Conservation (phyloP, 2,888 invertebrate genomes). For the Vanessa cardui region DNA sequence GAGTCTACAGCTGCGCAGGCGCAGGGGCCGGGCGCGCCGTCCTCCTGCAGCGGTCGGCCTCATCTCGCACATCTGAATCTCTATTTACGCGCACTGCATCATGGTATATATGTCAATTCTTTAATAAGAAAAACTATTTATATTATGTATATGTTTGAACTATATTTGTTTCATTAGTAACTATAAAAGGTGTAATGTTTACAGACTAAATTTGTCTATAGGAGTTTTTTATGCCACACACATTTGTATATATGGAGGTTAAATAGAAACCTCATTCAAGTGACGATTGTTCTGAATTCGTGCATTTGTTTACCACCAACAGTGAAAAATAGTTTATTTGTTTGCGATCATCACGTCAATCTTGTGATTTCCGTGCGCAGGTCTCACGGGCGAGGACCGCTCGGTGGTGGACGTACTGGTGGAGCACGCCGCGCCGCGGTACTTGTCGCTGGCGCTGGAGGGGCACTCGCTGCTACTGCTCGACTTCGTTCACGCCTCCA, state of each 20-base stretch:
- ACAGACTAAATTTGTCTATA: no score
- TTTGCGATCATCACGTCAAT: no score
- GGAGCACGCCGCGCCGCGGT: conserved; percentile 92
- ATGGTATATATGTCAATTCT: conserved; percentile 70
- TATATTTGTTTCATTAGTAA: no score
- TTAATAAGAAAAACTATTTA: no score
- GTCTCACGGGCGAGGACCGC: conserved; percentile 86
- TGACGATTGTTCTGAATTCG: no score
- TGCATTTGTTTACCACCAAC: no score
- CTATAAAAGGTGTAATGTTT: no score
- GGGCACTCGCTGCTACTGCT: conserved; percentile 93
- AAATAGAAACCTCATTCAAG: no score
- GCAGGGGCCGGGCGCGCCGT: conserved; percentile 85
- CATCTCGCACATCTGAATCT: conserved; percentile 89
- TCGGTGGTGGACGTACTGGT: conserved; percentile 91
- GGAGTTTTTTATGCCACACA: no score
- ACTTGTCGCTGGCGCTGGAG: conserved; percentile 93
- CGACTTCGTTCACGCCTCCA: conserved; percentile 95
- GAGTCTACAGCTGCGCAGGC: conserved; percentile 92
- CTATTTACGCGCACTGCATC: conserved; percentile 94
- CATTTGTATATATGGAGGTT: no score
- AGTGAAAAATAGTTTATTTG: no score
- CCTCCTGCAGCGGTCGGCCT: conserved; percentile 78
- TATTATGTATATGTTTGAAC: no score
- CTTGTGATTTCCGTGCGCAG: conserved; percentile 46